Evolutionary conservation across 1,140 invertebrate species (phyloP), one percentile per base, ranked within the genome.

Genomic region (Lepidostoma basale): DNA sequence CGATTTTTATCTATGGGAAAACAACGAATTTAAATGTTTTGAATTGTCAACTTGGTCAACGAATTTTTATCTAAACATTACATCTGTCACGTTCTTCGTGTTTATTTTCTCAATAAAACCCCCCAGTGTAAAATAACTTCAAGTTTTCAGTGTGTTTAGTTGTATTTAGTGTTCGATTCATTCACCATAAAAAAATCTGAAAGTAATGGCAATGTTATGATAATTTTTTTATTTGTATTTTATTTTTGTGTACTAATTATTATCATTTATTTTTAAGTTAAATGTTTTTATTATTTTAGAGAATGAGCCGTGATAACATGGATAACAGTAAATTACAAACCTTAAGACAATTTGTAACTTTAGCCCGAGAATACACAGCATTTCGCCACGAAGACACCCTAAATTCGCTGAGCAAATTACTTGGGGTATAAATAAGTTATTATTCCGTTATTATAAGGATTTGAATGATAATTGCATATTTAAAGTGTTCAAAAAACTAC

Each of bases 341-440:
- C 74, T 76, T 82, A 73, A 83, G 81, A 67, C 77, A 77, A 47
- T 83, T 83, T 75, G 79, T 81, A 39, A 78, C 72, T 73, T 76
- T 77, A 49, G 79, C 81, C 23, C 75, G 81, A 49, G 80, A 83
- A 70, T 82, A 81, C 73, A 79, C 81, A 64, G 77, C 79, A 26
- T 81, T 80, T 16, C 80, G 81, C 49, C 82, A 78, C 72, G 80
- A 83, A 73, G 73, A 77, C 60, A 76, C 79, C 67, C 69, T 81
- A 39, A 80, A 78, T 75, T 73, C 81, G 39, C 79, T 83, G 79
- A 83, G 76, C 45, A 75, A 78, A 40, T 78, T 78, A 54, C 73
- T 83, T 47, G 79, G 77, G 22, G 81, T 83, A 74, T 77, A 77
- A 76, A 18, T 67, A 63, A 28, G 8, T 2, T 28, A 18, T 49